Evolutionary conservation across 2,888 invertebrate species (phyloP).

Genomic region (Cantharis flavilabris): DNA sequence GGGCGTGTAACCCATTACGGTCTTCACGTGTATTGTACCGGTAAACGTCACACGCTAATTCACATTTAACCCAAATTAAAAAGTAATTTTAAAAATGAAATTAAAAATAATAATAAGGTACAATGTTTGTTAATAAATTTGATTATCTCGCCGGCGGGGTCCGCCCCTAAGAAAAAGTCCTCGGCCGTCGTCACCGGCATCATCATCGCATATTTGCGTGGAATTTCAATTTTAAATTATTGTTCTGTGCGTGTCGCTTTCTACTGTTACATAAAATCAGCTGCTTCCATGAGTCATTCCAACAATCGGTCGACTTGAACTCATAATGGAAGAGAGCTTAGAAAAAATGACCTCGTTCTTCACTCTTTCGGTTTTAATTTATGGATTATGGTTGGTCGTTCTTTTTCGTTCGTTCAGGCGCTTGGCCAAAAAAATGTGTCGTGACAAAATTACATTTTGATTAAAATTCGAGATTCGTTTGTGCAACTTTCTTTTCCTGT

Average conservation of each 20-base stretch:
- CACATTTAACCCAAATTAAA: conserved; percentile 11
- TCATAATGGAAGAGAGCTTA: background rate
- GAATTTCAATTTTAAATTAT: background rate
- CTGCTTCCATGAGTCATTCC: background rate
- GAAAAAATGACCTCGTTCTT: background rate
- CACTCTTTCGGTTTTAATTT: background rate
- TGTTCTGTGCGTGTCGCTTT: conserved; percentile 4
- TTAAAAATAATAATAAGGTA: background rate
- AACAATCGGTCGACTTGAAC: background rate
- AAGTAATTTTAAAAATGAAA: conserved; percentile 8
- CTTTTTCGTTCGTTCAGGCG: background rate
- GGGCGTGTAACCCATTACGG: background rate
- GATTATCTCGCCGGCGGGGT: background rate
- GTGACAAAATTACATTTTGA: background rate
- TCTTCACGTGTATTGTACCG: background rate
- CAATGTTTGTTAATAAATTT: background rate
- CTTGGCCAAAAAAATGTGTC: background rate
- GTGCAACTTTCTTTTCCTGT: background rate
- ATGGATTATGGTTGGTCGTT: background rate
- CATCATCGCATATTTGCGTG: background rate
- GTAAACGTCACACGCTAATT: conserved; percentile 14
- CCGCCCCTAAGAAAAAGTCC: background rate
- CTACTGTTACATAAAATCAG: conserved; percentile 12
- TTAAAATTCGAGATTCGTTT: background rate
- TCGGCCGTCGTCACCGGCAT: background rate